Evolutionary conservation across 2,888 invertebrate species (phyloP).

Genomic region (Hydraecia micacea): DNA sequence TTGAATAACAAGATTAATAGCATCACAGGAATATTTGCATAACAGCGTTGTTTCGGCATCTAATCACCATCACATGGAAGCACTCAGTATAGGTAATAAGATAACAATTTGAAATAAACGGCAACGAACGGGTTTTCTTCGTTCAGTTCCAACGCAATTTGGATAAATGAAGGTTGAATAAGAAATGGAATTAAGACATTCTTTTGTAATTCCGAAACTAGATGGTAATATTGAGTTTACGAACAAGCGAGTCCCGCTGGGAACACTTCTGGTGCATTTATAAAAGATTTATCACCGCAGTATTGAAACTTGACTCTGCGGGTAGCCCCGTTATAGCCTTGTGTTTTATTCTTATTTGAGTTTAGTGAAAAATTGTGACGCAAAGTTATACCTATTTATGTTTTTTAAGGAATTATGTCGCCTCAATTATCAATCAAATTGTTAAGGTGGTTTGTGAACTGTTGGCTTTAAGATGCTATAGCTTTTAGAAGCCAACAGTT

Average conservation of each 20-base stretch:
- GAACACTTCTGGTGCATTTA: conserved; percentile 75
- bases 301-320: conserved; percentile 74
- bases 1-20: conserved; percentile 69
- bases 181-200: conserved; percentile 74
- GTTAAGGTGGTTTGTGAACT: neutral
- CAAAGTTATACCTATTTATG: conserved; percentile 35
- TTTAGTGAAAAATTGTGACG: conserved; percentile 58
- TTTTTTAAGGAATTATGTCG: conserved; percentile 20
- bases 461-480: too few species aligned
- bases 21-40: conserved; percentile 73
- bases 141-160: conserved; percentile 54
- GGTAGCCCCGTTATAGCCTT: conserved; percentile 69
- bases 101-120: conserved; percentile 64
- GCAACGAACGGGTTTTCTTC: conserved; percentile 66
- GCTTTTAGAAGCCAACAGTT: neutral
- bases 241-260: conserved; percentile 72
- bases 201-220: conserved; percentile 69
- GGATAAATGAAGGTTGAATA: conserved; percentile 65
- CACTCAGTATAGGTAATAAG: conserved; percentile 56
- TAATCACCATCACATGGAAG: conserved; percentile 60
- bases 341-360: conserved; percentile 69
- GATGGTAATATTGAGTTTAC: conserved; percentile 74
- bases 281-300: conserved; percentile 72
- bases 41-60: conserved; percentile 72
- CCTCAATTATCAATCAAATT: conserved; percentile 42